Conservation (phyloP, 2,797 vertebrate genomes). For the Trichosurus vulpecula region DNA sequence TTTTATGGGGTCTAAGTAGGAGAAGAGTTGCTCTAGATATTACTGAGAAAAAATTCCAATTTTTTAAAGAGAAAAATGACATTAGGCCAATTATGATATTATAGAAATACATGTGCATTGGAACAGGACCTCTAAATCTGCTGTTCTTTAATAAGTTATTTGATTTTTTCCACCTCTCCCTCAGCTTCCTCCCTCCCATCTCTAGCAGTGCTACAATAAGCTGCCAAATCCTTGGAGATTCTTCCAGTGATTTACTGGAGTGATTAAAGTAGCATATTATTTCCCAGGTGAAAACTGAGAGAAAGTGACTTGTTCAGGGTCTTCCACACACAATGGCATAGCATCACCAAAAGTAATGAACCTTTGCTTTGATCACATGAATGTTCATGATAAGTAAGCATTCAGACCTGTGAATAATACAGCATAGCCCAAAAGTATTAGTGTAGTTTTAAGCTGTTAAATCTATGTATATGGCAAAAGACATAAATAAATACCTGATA, state of each 20-base stretch:
- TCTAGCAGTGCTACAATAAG: not conserved
- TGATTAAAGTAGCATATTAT: not conserved
- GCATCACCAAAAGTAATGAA: not conserved
- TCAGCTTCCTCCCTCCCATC: too few relatives aligned
- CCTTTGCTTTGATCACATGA: not conserved
- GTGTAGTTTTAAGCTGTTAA: not conserved
- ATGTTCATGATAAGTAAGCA: not conserved
- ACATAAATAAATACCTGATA: not conserved
- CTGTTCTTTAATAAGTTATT: not conserved
- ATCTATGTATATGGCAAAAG: not conserved
- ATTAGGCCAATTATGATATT: not conserved
- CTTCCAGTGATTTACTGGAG: not conserved
- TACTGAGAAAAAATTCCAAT: not conserved
- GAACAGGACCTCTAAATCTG: not conserved
- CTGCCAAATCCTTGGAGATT: not conserved
- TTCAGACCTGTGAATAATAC: not conserved
- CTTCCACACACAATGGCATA: not conserved
- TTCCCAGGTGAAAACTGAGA: not conserved
- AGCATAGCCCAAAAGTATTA: not conserved
- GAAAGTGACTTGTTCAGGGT: not conserved
- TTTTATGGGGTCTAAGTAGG: not conserved
- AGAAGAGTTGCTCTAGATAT: not conserved
- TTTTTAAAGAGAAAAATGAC: not conserved
- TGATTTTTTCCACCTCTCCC: not conserved
- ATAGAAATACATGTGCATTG: not conserved